Base-by-base conservation (phyloP, 1,140 invertebrate species). In the Drosophila lini region DNA sequence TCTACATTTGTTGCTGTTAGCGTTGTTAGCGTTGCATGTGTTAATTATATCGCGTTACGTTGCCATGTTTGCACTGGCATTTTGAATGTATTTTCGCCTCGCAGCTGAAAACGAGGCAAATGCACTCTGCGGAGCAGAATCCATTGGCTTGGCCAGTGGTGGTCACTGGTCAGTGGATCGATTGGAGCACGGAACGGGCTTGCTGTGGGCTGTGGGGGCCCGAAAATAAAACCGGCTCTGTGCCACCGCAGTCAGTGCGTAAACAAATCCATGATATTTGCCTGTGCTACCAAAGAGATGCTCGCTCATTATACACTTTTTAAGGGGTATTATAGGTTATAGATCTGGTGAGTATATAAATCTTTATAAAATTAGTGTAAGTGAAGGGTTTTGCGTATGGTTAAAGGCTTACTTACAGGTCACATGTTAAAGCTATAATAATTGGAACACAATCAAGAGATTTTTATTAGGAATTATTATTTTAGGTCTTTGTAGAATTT, bases 181-280 rank as follows among this genome's bases (percentile, higher is more conserved):
- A 71, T 68, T 47, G 67, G 32, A 55, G 52, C 36, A 53, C 19
- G 34, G 34, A 55, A 31, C 38, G 61, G 64, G 25, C 22, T 36
- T 10, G 22, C 15, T 32, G 28, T 59, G 28, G 50, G 50, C 10
- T 44, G 41, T 45, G 34, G 41, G 22, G 42, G 25, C 61, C 61
- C 34, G 34, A 74, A 75, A 59, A 77, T 45, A 74, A 80, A 86
- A 88, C 82, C 82, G 83, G 83, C 65, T 82, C 58, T 68, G 56
- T 47, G 56, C 42, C 19, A 48, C 47, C 31, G 47, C 45, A 50
- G 65, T 36, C 70, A 76, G 78, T 82, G 77, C 79, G 80, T 81
- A 64, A 70, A 78, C 80, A 78, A 78, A 78, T 62, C 64, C 60
- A 70, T 55, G 69, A 78, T 70, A 78, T 76, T 76, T 76, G 71